Evolutionary conservation across 2,888 invertebrate genomes (phyloP).

Genomic region (Cephus pulcher): DNA sequence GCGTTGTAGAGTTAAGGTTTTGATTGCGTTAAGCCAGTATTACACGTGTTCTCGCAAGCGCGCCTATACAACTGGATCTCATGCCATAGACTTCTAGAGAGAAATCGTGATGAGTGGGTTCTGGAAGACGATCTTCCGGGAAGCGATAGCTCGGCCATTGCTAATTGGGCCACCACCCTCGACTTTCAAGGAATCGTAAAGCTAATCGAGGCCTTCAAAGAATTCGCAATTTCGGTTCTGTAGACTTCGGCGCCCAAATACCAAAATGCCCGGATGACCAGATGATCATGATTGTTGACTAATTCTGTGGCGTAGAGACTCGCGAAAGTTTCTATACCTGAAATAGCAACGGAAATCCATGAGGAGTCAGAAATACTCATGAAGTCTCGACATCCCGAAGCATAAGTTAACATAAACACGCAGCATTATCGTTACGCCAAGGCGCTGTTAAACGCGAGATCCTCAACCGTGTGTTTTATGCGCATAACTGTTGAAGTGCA

Average conservation of each 20-base stretch:
- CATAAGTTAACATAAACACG: slow-evolving; percentile 51
- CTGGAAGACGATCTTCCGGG: neutral
- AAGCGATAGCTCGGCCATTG: neutral
- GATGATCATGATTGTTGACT: neutral
- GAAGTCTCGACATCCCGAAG: slow-evolving; percentile 28
- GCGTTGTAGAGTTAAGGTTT: neutral
- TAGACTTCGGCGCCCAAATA: neutral
- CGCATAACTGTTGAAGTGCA: slow-evolving; percentile 36
- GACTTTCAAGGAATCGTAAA: neutral
- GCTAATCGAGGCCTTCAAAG: neutral
- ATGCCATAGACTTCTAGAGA: neutral
- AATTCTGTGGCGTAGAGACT: neutral
- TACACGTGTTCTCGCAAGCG: neutral
- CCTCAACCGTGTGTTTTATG: slow-evolving; percentile 41
- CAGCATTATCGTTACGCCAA: slow-evolving; percentile 49
- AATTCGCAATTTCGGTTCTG: neutral
- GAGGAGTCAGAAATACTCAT: neutral
- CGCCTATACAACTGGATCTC: neutral
- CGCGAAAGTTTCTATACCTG: neutral
- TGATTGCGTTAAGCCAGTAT: slow-evolving; percentile 3
- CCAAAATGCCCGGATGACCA: neutral
- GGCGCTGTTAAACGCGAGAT: slow-evolving; percentile 45
- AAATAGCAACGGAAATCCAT: neutral
- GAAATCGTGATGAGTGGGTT: neutral
- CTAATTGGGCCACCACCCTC: neutral